phyloP scores from a whole-genome alignment of 2,888 invertebrate species.

The Sepioteuthis lessoniana region DNA sequence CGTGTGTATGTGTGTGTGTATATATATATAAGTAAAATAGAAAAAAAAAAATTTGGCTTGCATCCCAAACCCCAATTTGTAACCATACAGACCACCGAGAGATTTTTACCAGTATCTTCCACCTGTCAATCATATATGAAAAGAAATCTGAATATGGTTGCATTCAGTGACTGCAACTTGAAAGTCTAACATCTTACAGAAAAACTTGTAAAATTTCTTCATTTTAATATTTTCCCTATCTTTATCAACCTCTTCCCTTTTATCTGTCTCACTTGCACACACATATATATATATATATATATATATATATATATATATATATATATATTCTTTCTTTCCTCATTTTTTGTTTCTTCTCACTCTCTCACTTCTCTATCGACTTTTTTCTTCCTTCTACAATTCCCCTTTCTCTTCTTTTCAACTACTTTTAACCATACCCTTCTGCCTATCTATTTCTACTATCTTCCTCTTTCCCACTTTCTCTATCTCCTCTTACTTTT shows the following conservation, averaged over 20 bases:
- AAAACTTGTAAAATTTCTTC: neutral
- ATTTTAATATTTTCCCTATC: neutral
- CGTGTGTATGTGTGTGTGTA: too few relatives aligned
- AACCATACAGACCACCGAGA: neutral
- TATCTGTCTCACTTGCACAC: fast-evolving
- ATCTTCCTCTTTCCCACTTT: too few relatives aligned
- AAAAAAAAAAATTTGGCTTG: neutral
- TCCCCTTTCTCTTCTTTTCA: too few relatives aligned
- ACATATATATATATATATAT: too few relatives aligned
- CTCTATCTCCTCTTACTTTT: too few relatives aligned
- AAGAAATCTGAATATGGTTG: neutral
- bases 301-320: too few relatives aligned
- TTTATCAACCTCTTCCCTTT: neutral
- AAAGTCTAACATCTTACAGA: neutral
- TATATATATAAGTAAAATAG: too few relatives aligned
- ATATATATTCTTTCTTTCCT: neutral
- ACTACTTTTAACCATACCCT: too few relatives aligned
- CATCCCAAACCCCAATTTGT: neutral
- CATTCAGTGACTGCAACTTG: neutral
- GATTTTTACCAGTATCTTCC: neutral
- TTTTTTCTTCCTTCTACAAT: neutral
- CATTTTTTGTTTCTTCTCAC: neutral
- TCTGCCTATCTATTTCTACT: too few relatives aligned
- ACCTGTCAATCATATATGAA: neutral
- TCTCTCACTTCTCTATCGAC: neutral